phyloP scores from a whole-genome alignment of 2,113 vertebrate genomes.

The Rafetus swinhoei region DNA sequence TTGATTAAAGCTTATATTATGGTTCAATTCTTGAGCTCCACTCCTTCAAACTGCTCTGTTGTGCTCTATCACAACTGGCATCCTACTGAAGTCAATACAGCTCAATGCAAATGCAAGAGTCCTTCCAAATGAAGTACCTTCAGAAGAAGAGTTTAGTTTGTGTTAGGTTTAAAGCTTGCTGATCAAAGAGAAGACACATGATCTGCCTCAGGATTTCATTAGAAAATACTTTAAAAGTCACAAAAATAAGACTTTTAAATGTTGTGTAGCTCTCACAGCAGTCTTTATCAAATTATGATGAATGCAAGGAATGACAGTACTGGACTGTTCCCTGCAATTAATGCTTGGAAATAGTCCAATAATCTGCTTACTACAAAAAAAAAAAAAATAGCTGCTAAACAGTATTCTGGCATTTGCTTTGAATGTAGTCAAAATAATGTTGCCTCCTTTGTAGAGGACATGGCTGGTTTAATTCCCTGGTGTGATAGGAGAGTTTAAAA shows the following conservation, averaged over 20 bases:
- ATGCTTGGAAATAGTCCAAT: neutral
- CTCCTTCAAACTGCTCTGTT: neutral
- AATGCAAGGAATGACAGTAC: neutral
- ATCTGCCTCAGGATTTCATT: neutral
- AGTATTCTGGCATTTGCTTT: neutral
- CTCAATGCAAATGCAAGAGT: neutral
- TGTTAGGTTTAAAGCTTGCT: neutral
- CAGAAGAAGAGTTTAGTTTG: neutral
- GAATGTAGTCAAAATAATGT: neutral
- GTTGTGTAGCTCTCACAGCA: neutral
- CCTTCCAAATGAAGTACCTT: neutral
- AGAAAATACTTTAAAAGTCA: neutral
- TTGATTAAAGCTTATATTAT: accelerated
- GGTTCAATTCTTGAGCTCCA: neutral
- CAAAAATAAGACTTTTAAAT: neutral
- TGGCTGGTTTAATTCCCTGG: slow-evolving; percentile 3
- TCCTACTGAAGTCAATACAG: neutral
- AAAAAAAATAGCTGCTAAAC: neutral
- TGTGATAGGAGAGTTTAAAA: slow-evolving; percentile 3
- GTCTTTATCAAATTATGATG: neutral
- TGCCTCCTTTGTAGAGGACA: neutral
- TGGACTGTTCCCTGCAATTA: neutral
- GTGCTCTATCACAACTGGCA: neutral
- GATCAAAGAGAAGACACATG: neutral
- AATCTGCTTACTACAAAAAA: neutral